Evolutionary conservation across 1,140 invertebrate species (phyloP).

Genomic region (Listronotus bonariensis): DNA sequence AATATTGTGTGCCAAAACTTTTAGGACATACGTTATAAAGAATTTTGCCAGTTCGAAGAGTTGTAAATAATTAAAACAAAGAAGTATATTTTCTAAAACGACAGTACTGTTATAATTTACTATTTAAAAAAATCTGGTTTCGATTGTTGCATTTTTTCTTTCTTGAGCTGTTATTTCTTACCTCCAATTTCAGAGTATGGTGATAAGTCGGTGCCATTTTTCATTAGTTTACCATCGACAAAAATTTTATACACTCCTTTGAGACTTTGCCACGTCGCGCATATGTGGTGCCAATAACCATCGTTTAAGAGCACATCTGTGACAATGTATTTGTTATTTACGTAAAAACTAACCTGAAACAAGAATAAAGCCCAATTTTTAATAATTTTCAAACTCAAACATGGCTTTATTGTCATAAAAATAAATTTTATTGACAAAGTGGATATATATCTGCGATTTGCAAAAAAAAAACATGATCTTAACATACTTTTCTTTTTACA

Average conservation of each 20-base stretch:
- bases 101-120: no score
- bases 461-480: background rate
- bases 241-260: constrained; percentile 66
- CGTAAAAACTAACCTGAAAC: constrained; percentile 65
- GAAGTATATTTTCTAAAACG: no score
- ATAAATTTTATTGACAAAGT: no score
- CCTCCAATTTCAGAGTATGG: constrained; percentile 36
- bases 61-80: no score
- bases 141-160: no score
- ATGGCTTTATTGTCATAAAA: no score
- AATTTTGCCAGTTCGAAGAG: no score
- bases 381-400: no score
- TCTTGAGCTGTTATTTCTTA: constrained; percentile 14
- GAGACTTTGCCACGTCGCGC: constrained; percentile 65
- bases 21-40: no score
- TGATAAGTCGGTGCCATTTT: constrained; percentile 51
- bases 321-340: constrained; percentile 66
- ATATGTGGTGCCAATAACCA: constrained; percentile 71
- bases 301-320: constrained; percentile 71
- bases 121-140: no score
- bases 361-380: constrained; percentile 1
- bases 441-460: no score
- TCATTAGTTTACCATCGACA: constrained; percentile 60
- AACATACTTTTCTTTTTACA: constrained; percentile 25
- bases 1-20: no score